Evolutionary conservation across 2,113 vertebrate species (phyloP).

Genomic region (Phalacrocorax aristotelis): DNA sequence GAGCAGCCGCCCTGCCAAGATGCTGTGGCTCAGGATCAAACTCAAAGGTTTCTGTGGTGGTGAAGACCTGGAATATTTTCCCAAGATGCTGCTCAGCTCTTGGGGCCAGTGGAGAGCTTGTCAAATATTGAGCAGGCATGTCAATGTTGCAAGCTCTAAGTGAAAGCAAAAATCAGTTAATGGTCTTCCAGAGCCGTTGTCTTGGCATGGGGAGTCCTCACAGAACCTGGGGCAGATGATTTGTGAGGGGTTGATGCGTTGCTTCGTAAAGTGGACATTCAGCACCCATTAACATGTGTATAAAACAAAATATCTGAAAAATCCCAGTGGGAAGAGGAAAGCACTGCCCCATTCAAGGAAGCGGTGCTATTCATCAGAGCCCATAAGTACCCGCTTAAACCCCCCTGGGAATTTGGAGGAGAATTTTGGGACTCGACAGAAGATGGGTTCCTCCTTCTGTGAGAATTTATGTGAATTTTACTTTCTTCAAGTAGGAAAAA

Average conservation of each 20-base stretch:
- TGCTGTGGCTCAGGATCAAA: neutral
- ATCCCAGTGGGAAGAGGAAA: neutral
- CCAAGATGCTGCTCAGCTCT: neutral
- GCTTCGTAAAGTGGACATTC: neutral
- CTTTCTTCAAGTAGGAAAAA: neutral
- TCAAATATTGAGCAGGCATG: constrained; percentile 47
- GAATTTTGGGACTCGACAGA: neutral
- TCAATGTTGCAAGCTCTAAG: constrained; percentile 47
- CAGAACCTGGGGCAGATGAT: neutral
- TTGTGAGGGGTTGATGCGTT: neutral
- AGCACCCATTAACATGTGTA: neutral
- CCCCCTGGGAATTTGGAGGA: neutral
- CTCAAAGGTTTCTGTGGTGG: neutral
- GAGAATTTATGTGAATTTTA: neutral
- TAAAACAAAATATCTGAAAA: neutral
- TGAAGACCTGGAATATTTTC: neutral
- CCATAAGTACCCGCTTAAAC: fast-evolving
- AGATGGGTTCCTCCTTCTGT: neutral
- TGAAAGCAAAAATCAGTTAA: constrained; percentile 66
- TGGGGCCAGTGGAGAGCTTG: neutral
- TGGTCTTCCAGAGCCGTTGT: constrained; percentile 32
- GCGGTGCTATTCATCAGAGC: neutral
- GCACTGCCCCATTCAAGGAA: neutral
- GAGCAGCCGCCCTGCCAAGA: fast-evolving
- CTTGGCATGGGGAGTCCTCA: neutral